Percentiles rank a stretch among this genome's conserved stretches.
These are phyloP conservation scores for Saccopteryx bilineata DNA, from an alignment of 2,113 vertebrate species.

Conservation along the genomic window DNA sequence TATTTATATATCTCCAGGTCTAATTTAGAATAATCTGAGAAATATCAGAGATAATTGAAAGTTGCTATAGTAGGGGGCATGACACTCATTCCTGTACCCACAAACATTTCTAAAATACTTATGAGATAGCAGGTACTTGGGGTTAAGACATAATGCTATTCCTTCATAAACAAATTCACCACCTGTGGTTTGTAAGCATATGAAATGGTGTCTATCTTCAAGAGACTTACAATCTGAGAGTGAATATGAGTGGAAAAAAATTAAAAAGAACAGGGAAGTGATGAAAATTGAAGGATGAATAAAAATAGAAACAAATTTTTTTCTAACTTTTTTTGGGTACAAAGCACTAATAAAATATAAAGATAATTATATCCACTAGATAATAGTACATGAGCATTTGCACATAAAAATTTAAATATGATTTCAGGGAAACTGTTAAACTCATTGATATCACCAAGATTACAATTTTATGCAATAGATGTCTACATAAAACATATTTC, in stretches of 20 bases:
- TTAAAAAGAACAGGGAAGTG: background rate
- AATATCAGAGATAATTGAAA: background rate
- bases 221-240: background rate
- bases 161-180: background rate
- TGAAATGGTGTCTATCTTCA: background rate
- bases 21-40: background rate
- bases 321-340: background rate
- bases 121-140: background rate
- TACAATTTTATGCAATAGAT: background rate
- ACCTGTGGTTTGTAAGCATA: background rate
- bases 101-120: conserved; percentile 16
- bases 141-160: background rate
- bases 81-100: background rate
- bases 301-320: background rate
- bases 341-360: background rate
- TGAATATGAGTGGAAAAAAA: background rate
- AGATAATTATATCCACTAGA: background rate
- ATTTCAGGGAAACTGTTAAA: background rate
- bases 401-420: background rate
- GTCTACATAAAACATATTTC: background rate
- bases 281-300: background rate
- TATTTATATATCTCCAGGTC: background rate
- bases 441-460: background rate
- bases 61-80: background rate
- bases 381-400: background rate